phyloP scores from a whole-genome alignment of 2,888 invertebrate genomes.

The Ernsta delagoae region DNA sequence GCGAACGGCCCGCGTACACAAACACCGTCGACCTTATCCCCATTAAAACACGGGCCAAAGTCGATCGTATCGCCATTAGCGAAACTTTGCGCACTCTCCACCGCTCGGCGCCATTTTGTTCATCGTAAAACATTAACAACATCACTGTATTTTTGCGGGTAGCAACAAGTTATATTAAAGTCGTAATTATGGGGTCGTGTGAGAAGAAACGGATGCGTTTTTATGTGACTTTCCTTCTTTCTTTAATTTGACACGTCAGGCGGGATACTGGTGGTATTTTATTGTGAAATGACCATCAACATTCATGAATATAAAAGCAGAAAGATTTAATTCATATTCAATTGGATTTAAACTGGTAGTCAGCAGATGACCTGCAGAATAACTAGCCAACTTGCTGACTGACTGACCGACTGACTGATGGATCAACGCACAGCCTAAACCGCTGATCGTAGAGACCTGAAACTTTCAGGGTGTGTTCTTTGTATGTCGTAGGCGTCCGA shows the following conservation, averaged over 20 bases:
- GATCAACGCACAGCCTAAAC: too few species aligned
- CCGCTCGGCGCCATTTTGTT: constrained; percentile 71
- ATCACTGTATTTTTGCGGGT: constrained; percentile 67
- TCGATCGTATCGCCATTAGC: constrained; percentile 41
- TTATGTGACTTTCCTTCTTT: neutral
- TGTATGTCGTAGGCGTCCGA: too few species aligned
- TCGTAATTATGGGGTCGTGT: constrained; percentile 65
- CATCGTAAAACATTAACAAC: constrained; percentile 79
- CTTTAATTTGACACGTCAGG: constrained; percentile 6
- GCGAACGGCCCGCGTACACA: constrained; percentile 53
- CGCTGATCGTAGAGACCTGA: too few species aligned
- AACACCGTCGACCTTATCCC: constrained; percentile 48
- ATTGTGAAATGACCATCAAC: too few species aligned
- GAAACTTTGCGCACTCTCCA: constrained; percentile 56
- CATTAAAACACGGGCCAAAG: constrained; percentile 50
- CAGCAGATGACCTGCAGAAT: too few species aligned
- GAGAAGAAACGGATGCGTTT: neutral
- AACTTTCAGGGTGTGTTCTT: too few species aligned
- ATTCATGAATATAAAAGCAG: too few species aligned
- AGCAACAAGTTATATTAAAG: constrained; percentile 79
- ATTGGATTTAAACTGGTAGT: too few species aligned
- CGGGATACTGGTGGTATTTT: too few species aligned
- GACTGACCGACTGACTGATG: too few species aligned
- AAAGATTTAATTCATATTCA: too few species aligned
- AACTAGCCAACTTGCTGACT: too few species aligned